phyloP scores from a whole-genome alignment of 2,797 vertebrate species.

The Centroberyx gerrardi region DNA sequence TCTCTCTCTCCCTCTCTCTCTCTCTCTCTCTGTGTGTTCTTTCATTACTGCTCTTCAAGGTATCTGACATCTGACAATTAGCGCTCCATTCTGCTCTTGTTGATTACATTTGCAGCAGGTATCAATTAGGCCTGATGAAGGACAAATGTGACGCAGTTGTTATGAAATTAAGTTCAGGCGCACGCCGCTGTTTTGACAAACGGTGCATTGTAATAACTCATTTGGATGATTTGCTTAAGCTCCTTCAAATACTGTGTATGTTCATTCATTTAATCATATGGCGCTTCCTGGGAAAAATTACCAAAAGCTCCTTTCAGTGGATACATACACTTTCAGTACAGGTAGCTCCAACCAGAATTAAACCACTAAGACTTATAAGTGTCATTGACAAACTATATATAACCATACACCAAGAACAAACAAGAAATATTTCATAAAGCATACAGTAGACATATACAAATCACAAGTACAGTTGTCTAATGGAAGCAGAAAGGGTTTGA shows the following conservation, averaged over 20 bases:
- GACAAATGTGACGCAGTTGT: constrained; percentile 51
- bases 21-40: constrained; percentile 2
- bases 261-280: constrained; percentile 9
- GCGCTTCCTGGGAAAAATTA: not conserved
- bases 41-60: constrained; percentile 5
- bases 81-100: constrained; percentile 47
- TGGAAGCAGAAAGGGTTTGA: constrained; percentile 14
- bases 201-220: constrained; percentile 39
- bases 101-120: constrained; percentile 67
- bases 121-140: constrained; percentile 62
- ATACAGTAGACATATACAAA: constrained; percentile 8
- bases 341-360: no score
- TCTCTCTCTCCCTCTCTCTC: not conserved
- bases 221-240: constrained; percentile 39
- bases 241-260: constrained; percentile 8
- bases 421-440: constrained; percentile 21
- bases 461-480: constrained; percentile 23
- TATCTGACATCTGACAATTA: constrained; percentile 55
- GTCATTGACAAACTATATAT: no score
- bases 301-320: not conserved
- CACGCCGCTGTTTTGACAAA: constrained; percentile 34
- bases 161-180: constrained; percentile 50
- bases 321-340: not conserved
- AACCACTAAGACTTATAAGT: no score
- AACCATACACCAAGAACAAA: constrained; percentile 25